Evolutionary conservation across 2,113 vertebrate genomes (phyloP), one percentile per base, ranked within the genome.

Genomic region (Poicephalus meyeri): DNA sequence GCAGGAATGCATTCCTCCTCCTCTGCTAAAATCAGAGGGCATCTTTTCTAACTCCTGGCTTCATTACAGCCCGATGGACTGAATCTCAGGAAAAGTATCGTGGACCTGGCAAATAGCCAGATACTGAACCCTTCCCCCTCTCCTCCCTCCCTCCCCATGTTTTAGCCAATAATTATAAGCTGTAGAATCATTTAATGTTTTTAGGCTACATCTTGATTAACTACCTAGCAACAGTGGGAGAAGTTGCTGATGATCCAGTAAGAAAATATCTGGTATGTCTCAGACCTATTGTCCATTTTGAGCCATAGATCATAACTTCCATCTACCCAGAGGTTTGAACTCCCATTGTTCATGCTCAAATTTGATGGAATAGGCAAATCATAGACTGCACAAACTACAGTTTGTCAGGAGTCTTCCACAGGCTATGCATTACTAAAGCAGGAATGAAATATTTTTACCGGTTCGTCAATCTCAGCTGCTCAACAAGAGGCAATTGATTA

Each of bases 11-110:
- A 3, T 77, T 91, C 53, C 25, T 91, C 71, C 76, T 90, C 56
- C 91, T 77, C 91, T 91, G 81, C 71, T 93, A 5, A 91, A 87
- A 89, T 6, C 3, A 4, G 91, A 93, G 93, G 89, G 65, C 11
- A 50, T 74, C 31, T 92, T 80, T 53, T 73, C 91, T 79, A 26
- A 79, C 23, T 74, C 83, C 89, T 96, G 91, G 86, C 96, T 95
- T 55, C 0, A 0, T 71, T 91, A 64, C 80, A 95, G 52, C 44
- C 72, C 64, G 56, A 61, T 76, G 93, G 96, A 84, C 89, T 81
- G 39, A 91, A 89, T 64, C 50, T 55, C 77, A 16, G 41, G 9
- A 33, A 39, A 65, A 61, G 41, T 63, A 21, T 44, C 72, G 58
- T 0, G 3, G 35, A 37, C 13, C 47, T 69, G 93, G 93, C 80